Evolutionary conservation across 2,113 vertebrate species (phyloP), one percentile per base, ranked within the genome.

Genomic region (Ailuropoda melanoleuca): DNA sequence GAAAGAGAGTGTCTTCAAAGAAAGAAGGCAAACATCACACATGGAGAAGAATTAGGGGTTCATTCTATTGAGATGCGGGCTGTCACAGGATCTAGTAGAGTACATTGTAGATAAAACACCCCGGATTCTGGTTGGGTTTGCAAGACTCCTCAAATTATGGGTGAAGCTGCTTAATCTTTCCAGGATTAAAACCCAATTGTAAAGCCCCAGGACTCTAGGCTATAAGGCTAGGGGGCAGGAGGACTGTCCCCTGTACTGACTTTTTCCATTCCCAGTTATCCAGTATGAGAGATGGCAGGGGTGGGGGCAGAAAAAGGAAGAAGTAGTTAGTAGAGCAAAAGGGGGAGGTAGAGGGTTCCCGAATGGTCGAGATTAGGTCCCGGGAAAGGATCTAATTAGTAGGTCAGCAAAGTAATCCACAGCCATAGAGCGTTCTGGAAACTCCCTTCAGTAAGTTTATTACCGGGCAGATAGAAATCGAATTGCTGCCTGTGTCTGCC

Each of bases 11-110:
- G 18, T 50, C n/a, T 92, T 97, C 58, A 74, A 88, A 95, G 58
- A 88, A 53, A 39, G 21, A 60, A 46, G 29, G 39, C 60, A 81
- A 88, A 80, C 93, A 81, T 64, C 46, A 80, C 70, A 82, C 72
- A 23, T 96, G 80, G 72, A 83, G 91, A 94, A 95, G 31, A 93
- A 95, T 96, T 37, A 93, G 55, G n/a, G 43, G n/a, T 34, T 48
- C 2, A 3, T 94, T 62, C 48, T 75, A 14, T 19, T 43, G 82
- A 87, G 48, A 11, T 34, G 21, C 29, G n/a, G 37, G 46, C 34
- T 92, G 87, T 58, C 29, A 19, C 24, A 37, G 60, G n/a, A 6
- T 37, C 23, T 82, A n/a, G 3, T 11, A 7, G n/a, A 68, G 31
- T 53, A 18, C 24, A 29, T 9, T 93, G 4, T 55, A 78, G 64